These are phyloP conservation scores for Neostethus bicornis DNA, from an alignment of 2,797 vertebrate species.

Conservation along the genomic window DNA sequence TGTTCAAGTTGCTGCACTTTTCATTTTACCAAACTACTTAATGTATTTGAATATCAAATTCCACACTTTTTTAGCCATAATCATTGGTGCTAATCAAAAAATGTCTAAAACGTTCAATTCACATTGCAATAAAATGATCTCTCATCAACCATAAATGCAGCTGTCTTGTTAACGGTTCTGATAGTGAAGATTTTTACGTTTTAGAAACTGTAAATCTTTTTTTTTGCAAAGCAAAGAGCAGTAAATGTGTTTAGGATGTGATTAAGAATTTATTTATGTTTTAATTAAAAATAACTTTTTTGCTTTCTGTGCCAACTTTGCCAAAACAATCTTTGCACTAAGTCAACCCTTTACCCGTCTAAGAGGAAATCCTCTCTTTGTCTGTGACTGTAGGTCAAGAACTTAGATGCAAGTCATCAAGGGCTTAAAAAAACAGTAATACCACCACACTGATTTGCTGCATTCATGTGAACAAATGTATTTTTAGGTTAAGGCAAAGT, in stretches of 20 bases:
- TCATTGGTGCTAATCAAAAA: background rate
- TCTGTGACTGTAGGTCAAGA: slow-evolving; percentile 16
- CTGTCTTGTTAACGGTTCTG: background rate
- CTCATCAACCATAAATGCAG: background rate
- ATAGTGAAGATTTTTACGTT: background rate
- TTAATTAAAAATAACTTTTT: slow-evolving; percentile 9
- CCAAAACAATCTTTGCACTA: slow-evolving; percentile 57
- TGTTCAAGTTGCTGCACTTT: slow-evolving; percentile 10
- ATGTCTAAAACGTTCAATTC: too few relatives aligned
- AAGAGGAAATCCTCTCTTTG: slow-evolving; percentile 64
- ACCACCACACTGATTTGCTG: background rate
- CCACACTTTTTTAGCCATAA: background rate
- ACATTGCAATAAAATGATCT: background rate
- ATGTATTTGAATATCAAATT: background rate
- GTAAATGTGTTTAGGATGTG: slow-evolving; percentile 10
- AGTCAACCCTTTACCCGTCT: slow-evolving; percentile 25
- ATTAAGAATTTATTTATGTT: background rate
- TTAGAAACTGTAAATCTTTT: slow-evolving; percentile 8
- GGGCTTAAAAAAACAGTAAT: background rate
- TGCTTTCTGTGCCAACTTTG: slow-evolving; percentile 48
- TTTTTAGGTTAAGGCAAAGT: slow-evolving; percentile 51
- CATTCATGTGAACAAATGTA: background rate
- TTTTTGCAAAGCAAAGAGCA: slow-evolving; percentile 13
- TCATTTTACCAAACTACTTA: too few relatives aligned
- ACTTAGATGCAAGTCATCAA: background rate